Base-by-base conservation (phyloP, 2,888 invertebrate genomes). In the Piscicola geometra region DNA sequence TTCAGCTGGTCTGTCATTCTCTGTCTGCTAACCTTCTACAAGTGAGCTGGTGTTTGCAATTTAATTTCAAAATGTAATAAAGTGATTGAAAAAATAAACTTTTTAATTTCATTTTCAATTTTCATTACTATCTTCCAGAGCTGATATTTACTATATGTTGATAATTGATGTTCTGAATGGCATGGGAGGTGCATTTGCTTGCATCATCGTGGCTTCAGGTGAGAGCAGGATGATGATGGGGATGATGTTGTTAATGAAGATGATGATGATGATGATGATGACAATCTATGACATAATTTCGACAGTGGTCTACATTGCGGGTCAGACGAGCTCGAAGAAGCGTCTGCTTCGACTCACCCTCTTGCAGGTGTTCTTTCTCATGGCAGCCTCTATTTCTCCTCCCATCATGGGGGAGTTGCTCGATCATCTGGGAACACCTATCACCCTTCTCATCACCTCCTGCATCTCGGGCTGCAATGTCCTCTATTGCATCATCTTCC, bases 11-110 rank as follows among this genome's bases (percentile, higher is more conserved):
- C 71, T 1, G 1, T 77, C 15, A 33, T 52, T 36, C 73, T 72
- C 35, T 28, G 76, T 28, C 15, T 75, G 1, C 69, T 78, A n/a
- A 64, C 52, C 9, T 52, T 56, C 35, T 64, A 50, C 73, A 73
- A 64, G 73, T 73, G 15, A 41, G 73, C 9, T n/a, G n/a, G n/a
- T n/a, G n/a, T n/a, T n/a, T n/a, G n/a, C n/a, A n/a, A n/a, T n/a
- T n/a, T n/a, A n/a, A n/a, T n/a, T n/a, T n/a, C n/a, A n/a, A n/a
- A n/a, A n/a, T n/a, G n/a, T n/a, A n/a, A n/a, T n/a, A n/a, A n/a
- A n/a, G n/a, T 67, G 15, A 21, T 32, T 30, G 21, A 32, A 5
- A 9, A 3, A n/a, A n/a, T 67, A 32, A 2, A 33, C 35, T 28
- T 67, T 15, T 32, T 35, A 67, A 30, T 41, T 70, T 70, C 36